phyloP scores from a whole-genome alignment of 2,113 vertebrate genomes.

The Lutjanus erythropterus region DNA sequence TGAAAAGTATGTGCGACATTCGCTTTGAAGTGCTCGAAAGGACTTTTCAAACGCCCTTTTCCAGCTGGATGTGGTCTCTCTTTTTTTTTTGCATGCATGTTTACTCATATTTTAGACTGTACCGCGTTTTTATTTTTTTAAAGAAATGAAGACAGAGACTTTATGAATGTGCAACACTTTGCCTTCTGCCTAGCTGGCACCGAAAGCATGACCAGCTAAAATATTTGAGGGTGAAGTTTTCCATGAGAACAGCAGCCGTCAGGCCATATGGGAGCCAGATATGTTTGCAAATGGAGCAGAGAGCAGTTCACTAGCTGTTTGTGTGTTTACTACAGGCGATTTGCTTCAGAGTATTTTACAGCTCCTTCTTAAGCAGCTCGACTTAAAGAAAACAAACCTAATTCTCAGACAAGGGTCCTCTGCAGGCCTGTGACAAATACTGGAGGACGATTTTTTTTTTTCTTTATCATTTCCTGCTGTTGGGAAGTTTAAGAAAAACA shows the following conservation, averaged over 20 bases:
- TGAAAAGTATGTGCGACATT: background rate
- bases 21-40: slow-evolving; percentile 23
- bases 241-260: slow-evolving; percentile 40
- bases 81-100: background rate
- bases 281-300: slow-evolving; percentile 42
- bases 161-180: background rate
- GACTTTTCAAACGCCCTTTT: background rate
- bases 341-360: slow-evolving; percentile 33
- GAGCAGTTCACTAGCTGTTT: slow-evolving; percentile 22
- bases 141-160: background rate
- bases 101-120: background rate
- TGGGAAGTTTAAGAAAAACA: background rate
- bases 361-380: slow-evolving; percentile 19
- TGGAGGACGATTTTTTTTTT: background rate
- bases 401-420: background rate
- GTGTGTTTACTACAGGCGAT: slow-evolving; percentile 55
- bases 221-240: slow-evolving; percentile 48
- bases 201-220: slow-evolving; percentile 2
- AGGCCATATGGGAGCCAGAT: slow-evolving; percentile 58
- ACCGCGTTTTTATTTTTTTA: background rate
- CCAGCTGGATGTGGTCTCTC: slow-evolving; percentile 5
- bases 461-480: slow-evolving; percentile 13
- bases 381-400: slow-evolving; percentile 15
- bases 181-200: slow-evolving; percentile 20
- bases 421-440: slow-evolving; percentile 6